These are phyloP conservation scores for Calephelis perditalis DNA, from an alignment of 2,888 invertebrate genomes.

Conservation along the genomic window DNA sequence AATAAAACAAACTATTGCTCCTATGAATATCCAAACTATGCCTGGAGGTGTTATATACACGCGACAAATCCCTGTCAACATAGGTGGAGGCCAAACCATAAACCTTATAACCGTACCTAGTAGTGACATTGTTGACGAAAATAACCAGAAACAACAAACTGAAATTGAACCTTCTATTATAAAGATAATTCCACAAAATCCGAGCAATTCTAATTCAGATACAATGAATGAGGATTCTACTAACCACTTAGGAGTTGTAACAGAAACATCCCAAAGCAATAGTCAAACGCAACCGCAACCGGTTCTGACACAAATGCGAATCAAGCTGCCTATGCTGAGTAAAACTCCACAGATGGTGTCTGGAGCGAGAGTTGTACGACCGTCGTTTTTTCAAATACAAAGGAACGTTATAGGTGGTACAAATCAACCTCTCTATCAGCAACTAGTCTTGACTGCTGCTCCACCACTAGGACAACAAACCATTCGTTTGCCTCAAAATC, in stretches of 20 bases:
- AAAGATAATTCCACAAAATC: constrained; percentile 64
- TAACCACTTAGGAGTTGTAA: constrained; percentile 40
- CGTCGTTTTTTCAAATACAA: constrained; percentile 79
- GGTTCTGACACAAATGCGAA: constrained; percentile 74
- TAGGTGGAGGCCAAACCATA: constrained; percentile 76
- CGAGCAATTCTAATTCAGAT: constrained; percentile 43
- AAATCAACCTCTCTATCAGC: constrained; percentile 73
- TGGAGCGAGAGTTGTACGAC: constrained; percentile 75
- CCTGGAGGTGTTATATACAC: constrained; percentile 85
- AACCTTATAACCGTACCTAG: constrained; percentile 76
- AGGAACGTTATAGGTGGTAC: constrained; percentile 78
- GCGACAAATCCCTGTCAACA: constrained; percentile 83
- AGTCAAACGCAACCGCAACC: constrained; percentile 59
- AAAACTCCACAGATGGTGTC: constrained; percentile 76
- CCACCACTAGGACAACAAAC: constrained; percentile 66
- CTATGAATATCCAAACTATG: constrained; percentile 79
- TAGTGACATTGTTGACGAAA: constrained; percentile 63
- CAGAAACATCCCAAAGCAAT: constrained; percentile 44
- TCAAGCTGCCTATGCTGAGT: constrained; percentile 71
- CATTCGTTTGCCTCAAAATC: constrained; percentile 57
- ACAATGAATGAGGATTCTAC: constrained; percentile 49
- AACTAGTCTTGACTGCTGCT: constrained; percentile 68
- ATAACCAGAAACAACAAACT: constrained; percentile 55
- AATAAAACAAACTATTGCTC: constrained; percentile 72
- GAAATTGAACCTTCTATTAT: constrained; percentile 66